These are phyloP conservation scores for Lepidotrigona ventralis DNA, from an alignment of 1,140 invertebrate species.

Conservation along the genomic window DNA sequence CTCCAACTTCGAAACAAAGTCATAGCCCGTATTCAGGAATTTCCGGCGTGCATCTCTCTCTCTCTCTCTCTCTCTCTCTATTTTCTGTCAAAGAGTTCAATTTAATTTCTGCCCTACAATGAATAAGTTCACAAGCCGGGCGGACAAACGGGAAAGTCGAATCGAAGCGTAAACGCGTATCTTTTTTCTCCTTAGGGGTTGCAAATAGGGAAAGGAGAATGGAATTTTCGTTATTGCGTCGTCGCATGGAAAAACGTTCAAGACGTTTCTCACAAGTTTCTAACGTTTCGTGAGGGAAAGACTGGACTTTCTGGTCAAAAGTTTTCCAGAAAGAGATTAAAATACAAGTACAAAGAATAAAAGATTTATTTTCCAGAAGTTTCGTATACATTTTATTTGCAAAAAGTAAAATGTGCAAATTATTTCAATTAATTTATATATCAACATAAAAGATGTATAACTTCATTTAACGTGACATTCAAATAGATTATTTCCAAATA, in stretches of 20 bases:
- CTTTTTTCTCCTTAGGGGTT: slow-evolving; percentile 58
- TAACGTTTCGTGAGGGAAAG: background rate
- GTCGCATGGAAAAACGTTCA: slow-evolving; percentile 52
- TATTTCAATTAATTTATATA: too few species aligned
- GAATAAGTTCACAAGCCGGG: slow-evolving; percentile 34
- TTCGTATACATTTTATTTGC: too few species aligned
- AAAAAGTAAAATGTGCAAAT: too few species aligned
- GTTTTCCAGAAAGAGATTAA: too few species aligned
- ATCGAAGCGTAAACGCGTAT: slow-evolving; percentile 77
- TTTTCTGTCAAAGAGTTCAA: slow-evolving; percentile 75
- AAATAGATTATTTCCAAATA: too few species aligned
- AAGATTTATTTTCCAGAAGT: too few species aligned
- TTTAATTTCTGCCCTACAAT: slow-evolving; percentile 75
- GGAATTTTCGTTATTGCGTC: slow-evolving; percentile 77
- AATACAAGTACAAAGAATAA: too few species aligned
- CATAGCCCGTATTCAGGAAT: slow-evolving; percentile 32
- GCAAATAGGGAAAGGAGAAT: slow-evolving; percentile 62
- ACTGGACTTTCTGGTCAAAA: too few species aligned
- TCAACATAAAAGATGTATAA: too few species aligned
- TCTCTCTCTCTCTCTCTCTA: background rate
- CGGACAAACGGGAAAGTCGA: slow-evolving; percentile 57
- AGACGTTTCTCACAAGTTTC: slow-evolving; percentile 59
- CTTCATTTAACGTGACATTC: too few species aligned
- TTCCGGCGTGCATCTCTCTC: slow-evolving; percentile 24
- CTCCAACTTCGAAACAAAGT: slow-evolving; percentile 12